Evolutionary conservation across 2,797 vertebrate genomes (phyloP), one percentile per base, ranked within the genome.

Genomic region (Parauchenoglanis punctatus): DNA sequence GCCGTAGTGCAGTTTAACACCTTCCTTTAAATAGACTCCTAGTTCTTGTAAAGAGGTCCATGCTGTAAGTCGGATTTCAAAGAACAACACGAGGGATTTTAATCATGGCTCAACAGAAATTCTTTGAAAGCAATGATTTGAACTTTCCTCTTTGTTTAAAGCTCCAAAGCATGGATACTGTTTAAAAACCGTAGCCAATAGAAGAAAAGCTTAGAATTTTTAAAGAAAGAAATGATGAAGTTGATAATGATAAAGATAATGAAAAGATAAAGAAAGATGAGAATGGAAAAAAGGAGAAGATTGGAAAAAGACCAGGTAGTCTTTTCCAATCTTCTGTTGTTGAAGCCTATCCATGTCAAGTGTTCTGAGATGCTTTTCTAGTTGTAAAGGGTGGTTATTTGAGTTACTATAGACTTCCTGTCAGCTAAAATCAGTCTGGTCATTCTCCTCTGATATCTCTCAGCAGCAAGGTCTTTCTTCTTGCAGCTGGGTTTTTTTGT

Each of bases 71-170:
- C 28, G 44, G 49, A 89, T 72, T 59, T 6, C 72, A 17, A 40
- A 23, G 54, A 58, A 40, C 10, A 80, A 0, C 54, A 80, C 54
- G 35, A 54, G 10, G 23, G 46, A 15, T 75, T n/a, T 76, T 76
- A 49, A 56, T 18, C 20, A 15, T 17, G 52, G 2, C n/a, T 31
- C n/a, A 13, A 6, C 13, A 18, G 49, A 54, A 28, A 77, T 54
- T 28, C 11, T 12, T 49, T 46, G 23, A 23, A 73, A 40, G 56
- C 77, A 80, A 73, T 40, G 49, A 49, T 49, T 49, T 17, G 11
- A 88, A 86, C 59, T 31, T 81, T 89, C 59, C 67, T 12, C 40
- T 87, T 44, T 49, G 58, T n/a, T 28, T 87, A 44, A 44, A 80
- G 20, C 58, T 46, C 7, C 31, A 68, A 67, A 54, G 31, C 11